These are phyloP conservation scores for Cepphus grylle DNA, from an alignment of 2,113 vertebrate genomes.

Conservation along the genomic window DNA sequence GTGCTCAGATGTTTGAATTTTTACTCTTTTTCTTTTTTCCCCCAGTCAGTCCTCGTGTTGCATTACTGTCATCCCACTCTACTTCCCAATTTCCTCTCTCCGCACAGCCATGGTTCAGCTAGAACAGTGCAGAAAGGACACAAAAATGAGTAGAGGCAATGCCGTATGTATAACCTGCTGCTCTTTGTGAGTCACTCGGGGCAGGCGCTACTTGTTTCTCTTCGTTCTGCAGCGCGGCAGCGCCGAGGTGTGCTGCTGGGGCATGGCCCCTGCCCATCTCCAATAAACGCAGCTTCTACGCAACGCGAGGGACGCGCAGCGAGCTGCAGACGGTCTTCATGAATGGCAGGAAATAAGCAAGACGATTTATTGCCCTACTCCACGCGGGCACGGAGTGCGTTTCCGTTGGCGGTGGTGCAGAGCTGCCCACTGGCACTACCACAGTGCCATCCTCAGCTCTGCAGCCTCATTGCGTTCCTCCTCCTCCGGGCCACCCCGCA, in stretches of 20 bases:
- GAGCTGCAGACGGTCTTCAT: not conserved
- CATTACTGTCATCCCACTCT: not conserved
- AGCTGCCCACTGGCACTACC: not conserved
- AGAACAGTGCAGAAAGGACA: not conserved
- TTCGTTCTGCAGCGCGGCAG: not conserved
- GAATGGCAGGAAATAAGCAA: not conserved
- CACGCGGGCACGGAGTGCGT: not conserved
- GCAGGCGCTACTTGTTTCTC: fast-evolving
- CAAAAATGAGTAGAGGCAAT: not conserved
- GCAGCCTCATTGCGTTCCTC: not conserved
- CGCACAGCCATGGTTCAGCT: not conserved
- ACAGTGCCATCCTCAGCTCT: constrained; percentile 34
- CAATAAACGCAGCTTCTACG: not conserved
- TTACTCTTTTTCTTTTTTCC: not conserved
- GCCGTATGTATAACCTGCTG: not conserved
- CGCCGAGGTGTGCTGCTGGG: not conserved
- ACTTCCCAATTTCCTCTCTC: not conserved
- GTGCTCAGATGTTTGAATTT: not conserved
- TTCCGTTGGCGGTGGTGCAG: fast-evolving
- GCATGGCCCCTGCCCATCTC: not conserved
- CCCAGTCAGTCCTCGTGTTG: not conserved
- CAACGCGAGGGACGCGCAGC: not conserved
- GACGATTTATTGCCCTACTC: not conserved
- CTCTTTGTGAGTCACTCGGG: not conserved
- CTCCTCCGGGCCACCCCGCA: not conserved